A percentile compares a stretch with the other conserved stretches of the same genome.
phyloP scores from a whole-genome alignment of 2,113 vertebrate species.

The Chionomys nivalis region DNA sequence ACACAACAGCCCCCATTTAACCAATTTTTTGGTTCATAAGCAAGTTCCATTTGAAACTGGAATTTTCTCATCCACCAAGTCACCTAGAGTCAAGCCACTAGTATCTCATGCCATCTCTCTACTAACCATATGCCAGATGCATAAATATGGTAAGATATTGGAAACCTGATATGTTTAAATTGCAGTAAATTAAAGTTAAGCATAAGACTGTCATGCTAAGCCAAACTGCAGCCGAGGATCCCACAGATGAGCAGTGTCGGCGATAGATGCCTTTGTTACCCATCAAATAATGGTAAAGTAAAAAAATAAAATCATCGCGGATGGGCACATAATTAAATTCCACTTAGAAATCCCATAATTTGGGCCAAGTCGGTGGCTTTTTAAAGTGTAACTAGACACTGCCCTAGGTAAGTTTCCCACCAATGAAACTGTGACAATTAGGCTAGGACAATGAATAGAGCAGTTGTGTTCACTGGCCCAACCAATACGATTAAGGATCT shows the following conservation, averaged over 20 bases:
- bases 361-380: constrained; percentile 64
- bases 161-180: constrained; percentile 52
- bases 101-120: constrained; percentile 17
- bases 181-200: constrained; percentile 63
- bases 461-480: constrained; percentile 76
- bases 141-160: not conserved
- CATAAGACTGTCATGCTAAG: constrained; percentile 55
- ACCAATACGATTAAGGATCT: constrained; percentile 77
- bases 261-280: constrained; percentile 51
- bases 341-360: constrained; percentile 68
- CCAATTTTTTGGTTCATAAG: constrained; percentile 19
- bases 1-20: not conserved
- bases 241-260: constrained; percentile 51
- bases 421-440: constrained; percentile 68
- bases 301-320: constrained; percentile 38
- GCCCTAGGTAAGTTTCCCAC: constrained; percentile 51
- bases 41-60: constrained; percentile 39
- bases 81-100: constrained; percentile 9
- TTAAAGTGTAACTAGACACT: constrained; percentile 59
- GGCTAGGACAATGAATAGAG: constrained; percentile 68
- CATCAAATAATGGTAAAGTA: constrained; percentile 47
- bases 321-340: constrained; percentile 69
- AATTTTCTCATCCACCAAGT: not conserved
- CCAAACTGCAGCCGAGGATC: constrained; percentile 52
- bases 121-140: not conserved